These are phyloP conservation scores for Crotalus helleri DNA, from an alignment of 2,113 vertebrate genomes.

Conservation along the genomic window DNA sequence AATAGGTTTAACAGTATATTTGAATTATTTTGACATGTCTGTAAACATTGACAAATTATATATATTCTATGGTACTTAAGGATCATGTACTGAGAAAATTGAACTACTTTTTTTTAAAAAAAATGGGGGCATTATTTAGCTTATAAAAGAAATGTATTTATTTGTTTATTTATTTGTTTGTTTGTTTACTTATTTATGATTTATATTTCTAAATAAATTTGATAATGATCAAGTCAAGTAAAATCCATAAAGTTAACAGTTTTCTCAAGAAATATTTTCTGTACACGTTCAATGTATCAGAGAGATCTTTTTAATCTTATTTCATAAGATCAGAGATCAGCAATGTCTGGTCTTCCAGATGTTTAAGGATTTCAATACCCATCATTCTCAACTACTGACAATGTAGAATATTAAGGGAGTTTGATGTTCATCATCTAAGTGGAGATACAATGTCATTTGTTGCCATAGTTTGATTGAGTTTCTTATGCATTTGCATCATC, in stretches of 20 bases:
- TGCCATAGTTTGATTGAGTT: background rate
- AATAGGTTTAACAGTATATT: background rate
- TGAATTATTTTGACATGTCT: background rate
- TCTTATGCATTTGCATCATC: background rate
- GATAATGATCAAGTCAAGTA: background rate
- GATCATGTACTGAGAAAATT: background rate
- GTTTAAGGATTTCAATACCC: background rate
- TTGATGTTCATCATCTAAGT: background rate
- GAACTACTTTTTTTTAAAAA: background rate
- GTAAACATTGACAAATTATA: background rate
- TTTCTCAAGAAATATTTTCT: background rate
- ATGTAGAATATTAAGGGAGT: background rate
- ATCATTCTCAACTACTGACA: background rate
- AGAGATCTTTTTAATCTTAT: background rate
- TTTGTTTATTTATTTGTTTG: background rate
- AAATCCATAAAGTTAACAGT: constrained; percentile 29
- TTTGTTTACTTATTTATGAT: background rate
- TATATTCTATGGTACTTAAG: background rate
- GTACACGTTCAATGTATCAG: background rate
- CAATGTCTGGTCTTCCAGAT: background rate
- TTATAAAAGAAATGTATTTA: background rate
- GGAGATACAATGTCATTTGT: background rate
- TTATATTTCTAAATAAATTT: background rate
- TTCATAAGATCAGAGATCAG: background rate
- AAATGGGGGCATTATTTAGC: background rate